Evolutionary conservation across 2,113 vertebrate species (phyloP).

Genomic region (Thamnaconus septentrionalis): DNA sequence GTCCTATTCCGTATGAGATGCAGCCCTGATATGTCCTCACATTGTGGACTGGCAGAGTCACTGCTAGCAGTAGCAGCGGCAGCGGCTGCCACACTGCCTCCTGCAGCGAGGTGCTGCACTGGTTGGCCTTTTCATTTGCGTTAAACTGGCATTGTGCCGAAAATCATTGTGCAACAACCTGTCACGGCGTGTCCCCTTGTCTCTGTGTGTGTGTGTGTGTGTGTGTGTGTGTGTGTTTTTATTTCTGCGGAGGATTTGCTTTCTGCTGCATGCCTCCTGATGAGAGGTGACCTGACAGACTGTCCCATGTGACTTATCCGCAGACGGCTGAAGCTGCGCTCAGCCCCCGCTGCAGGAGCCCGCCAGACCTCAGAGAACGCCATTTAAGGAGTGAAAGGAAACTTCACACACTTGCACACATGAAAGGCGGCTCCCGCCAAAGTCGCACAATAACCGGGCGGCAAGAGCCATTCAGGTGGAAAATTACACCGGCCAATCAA

Average conservation of each 20-base stretch:
- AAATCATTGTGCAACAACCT: not conserved
- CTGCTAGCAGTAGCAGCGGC: too few relatives aligned
- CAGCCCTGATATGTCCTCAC: constrained; percentile 38
- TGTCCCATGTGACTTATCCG: constrained; percentile 65
- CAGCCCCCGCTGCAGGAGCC: constrained; percentile 31
- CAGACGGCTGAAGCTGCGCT: constrained; percentile 28
- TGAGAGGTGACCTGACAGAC: constrained; percentile 68
- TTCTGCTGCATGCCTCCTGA: constrained; percentile 51
- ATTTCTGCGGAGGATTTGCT: constrained; percentile 42
- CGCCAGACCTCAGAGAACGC: constrained; percentile 42
- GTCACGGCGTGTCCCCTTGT: not conserved
- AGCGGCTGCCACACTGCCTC: too few relatives aligned
- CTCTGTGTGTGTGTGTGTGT: constrained; percentile 1
- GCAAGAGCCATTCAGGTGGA: constrained; percentile 59
- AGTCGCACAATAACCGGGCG: constrained; percentile 51
- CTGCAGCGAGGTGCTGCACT: too few relatives aligned
- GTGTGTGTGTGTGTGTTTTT: constrained; percentile 3
- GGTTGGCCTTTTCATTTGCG: not conserved
- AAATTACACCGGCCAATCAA: constrained; percentile 74
- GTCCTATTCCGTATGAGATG: constrained; percentile 39
- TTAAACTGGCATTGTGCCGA: not conserved
- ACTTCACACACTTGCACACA: constrained; percentile 22
- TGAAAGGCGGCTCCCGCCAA: constrained; percentile 40
- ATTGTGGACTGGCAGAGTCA: constrained; percentile 4
- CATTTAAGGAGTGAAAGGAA: constrained; percentile 25